Evolutionary conservation across 2,888 invertebrate genomes (phyloP).

Genomic region (Amphipyra berbera): DNA sequence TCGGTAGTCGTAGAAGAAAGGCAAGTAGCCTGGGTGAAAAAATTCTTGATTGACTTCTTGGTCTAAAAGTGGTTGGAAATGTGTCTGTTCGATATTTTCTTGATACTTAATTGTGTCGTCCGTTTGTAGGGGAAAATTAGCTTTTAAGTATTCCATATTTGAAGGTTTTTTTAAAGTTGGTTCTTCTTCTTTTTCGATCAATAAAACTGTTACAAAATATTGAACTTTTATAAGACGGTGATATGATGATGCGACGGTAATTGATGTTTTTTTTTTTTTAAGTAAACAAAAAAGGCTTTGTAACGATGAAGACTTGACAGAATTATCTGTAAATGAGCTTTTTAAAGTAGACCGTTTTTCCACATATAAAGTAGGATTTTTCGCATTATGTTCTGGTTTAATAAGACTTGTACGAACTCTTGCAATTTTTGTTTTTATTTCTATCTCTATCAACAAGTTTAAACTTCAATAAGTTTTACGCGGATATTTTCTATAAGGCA

Average conservation of each 20-base stretch:
- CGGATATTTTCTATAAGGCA: background rate
- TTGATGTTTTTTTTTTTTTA: no score
- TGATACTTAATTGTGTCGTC: constrained; percentile 51
- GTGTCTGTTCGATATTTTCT: constrained; percentile 32
- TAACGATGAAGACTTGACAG: no score
- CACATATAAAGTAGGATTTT: no score
- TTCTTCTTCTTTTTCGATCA: background rate
- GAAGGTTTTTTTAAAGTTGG: background rate
- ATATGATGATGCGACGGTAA: no score
- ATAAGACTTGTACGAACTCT: no score
- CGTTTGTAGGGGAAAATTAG: constrained; percentile 67
- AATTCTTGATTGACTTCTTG: constrained; percentile 59
- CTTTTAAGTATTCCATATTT: constrained; percentile 73
- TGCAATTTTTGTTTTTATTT: no score
- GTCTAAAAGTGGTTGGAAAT: constrained; percentile 42
- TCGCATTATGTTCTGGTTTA: no score
- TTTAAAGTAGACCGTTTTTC: no score
- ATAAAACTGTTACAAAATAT: background rate
- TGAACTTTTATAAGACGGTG: no score
- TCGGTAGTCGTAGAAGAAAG: constrained; percentile 75
- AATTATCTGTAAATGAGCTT: no score
- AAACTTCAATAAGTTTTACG: background rate
- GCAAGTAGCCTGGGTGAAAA: constrained; percentile 68
- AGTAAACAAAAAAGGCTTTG: no score
- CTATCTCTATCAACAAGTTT: no score